Conservation (phyloP, 2,797 vertebrate species). For the Pyrocephalus nanus region DNA sequence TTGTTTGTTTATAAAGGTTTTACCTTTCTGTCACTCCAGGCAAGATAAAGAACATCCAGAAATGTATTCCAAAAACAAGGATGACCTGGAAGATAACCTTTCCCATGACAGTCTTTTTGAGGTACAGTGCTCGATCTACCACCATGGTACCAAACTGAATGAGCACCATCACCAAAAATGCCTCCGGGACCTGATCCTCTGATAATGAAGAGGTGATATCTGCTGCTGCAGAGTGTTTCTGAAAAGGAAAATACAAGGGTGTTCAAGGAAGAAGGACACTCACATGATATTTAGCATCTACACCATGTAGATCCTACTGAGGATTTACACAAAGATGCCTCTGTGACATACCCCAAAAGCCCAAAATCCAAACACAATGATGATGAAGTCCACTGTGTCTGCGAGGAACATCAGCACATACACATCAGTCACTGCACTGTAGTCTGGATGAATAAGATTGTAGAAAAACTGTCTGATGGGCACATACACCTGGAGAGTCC, state of each 20-base stretch:
- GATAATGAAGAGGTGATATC: slow-evolving; percentile 97
- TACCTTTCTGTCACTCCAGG: slow-evolving; percentile 93
- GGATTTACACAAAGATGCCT: not conserved
- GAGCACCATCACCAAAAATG: slow-evolving; percentile 97
- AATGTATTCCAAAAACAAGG: slow-evolving; percentile 97
- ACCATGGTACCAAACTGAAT: slow-evolving; percentile 99
- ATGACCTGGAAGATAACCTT: slow-evolving; percentile 98
- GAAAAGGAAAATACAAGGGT: slow-evolving; percentile 29
- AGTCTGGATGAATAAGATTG: slow-evolving; percentile 96
- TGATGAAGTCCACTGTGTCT: slow-evolving; percentile 96
- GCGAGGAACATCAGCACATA: slow-evolving; percentile 98
- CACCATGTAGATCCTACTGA: not conserved
- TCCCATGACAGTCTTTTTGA: slow-evolving; percentile 94
- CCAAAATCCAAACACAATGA: slow-evolving; percentile 98
- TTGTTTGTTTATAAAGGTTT: slow-evolving; percentile 9
- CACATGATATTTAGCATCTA: not conserved
- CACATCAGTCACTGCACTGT: slow-evolving; percentile 97
- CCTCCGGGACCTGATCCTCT: slow-evolving; percentile 94
- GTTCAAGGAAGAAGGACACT: not conserved
- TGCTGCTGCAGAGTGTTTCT: slow-evolving; percentile 96
- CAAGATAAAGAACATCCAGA: slow-evolving; percentile 99
- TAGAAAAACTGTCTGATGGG: slow-evolving; percentile 97
- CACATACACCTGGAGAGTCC: slow-evolving; percentile 89
- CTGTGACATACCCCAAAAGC: slow-evolving; percentile 91
- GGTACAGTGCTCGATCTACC: slow-evolving; percentile 95